Evolutionary conservation across 2,797 vertebrate species (phyloP).

Genomic region (Sarcophilus harrisii): DNA sequence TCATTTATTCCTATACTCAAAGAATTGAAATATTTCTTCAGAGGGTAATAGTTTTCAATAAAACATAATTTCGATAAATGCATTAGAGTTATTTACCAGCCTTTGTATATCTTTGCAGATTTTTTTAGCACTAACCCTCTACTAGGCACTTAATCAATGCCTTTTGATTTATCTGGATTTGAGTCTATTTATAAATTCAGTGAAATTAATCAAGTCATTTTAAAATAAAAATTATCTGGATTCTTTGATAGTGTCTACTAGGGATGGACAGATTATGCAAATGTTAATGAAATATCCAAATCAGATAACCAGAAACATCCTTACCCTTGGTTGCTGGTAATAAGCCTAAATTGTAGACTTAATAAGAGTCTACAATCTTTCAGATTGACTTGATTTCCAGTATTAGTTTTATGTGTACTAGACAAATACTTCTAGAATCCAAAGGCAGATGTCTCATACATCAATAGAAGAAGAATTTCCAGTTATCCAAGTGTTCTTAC

Average conservation of each 20-base stretch:
- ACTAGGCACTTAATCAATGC: background rate
- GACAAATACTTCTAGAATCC: background rate
- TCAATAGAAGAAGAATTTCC: slow-evolving; percentile 32
- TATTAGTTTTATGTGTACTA: slow-evolving; percentile 33
- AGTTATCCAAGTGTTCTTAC: slow-evolving; percentile 14
- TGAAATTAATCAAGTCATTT: slow-evolving; percentile 29
- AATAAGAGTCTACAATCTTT: background rate
- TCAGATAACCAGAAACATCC: background rate
- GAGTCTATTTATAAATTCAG: slow-evolving; percentile 45
- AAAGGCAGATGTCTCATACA: background rate
- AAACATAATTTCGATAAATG: slow-evolving; percentile 41
- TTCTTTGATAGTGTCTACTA: background rate
- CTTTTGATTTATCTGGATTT: slow-evolving; percentile 35
- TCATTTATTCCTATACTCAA: background rate
- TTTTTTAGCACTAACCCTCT: background rate
- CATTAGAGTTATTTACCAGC: slow-evolving; percentile 23
- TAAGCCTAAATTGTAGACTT: too few relatives aligned
- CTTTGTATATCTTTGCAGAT: background rate
- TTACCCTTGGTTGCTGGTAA: background rate
- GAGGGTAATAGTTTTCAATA: background rate
- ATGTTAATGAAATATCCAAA: background rate
- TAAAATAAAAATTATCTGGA: background rate
- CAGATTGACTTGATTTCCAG: background rate
- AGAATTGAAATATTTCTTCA: background rate
- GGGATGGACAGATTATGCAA: background rate